Evolutionary conservation across 2,113 vertebrate genomes (phyloP).

Genomic region (Pseudorasbora parva): DNA sequence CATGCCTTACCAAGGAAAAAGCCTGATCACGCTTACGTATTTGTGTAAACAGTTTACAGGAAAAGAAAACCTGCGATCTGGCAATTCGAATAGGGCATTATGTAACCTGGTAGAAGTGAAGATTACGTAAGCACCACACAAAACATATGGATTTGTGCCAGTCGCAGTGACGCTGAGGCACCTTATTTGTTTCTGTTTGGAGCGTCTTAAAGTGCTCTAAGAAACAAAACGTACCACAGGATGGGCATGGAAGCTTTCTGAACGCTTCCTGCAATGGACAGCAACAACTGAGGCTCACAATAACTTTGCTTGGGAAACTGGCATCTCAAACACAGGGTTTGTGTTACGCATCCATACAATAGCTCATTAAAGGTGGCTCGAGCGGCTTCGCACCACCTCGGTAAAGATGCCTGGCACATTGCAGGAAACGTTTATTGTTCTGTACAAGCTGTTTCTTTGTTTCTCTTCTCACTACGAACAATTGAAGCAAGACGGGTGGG

Average conservation of each 20-base stretch:
- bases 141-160: conserved; percentile 2
- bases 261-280: conserved; percentile 53
- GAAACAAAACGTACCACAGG: conserved; percentile 26
- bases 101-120: not conserved
- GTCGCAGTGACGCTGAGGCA: not conserved
- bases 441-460: conserved; percentile 52
- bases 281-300: conserved; percentile 69
- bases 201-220: not conserved
- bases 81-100: not conserved
- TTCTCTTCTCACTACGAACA: conserved; percentile 54
- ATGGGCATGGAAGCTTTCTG: conserved; percentile 17
- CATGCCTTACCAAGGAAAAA: no score
- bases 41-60: no score
- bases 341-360: conserved; percentile 54
- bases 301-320: conserved; percentile 60
- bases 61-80: not conserved
- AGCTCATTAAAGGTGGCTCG: conserved; percentile 54
- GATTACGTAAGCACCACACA: not conserved
- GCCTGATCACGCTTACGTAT: no score
- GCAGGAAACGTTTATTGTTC: conserved; percentile 70
- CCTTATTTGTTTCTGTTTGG: conserved; percentile 5
- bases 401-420: conserved; percentile 15
- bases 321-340: conserved; percentile 60
- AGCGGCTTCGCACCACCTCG: conserved; percentile 36
- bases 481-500: conserved; percentile 52